Conservation (phyloP, 2,797 vertebrate genomes). For the Myotis vivesi region DNA sequence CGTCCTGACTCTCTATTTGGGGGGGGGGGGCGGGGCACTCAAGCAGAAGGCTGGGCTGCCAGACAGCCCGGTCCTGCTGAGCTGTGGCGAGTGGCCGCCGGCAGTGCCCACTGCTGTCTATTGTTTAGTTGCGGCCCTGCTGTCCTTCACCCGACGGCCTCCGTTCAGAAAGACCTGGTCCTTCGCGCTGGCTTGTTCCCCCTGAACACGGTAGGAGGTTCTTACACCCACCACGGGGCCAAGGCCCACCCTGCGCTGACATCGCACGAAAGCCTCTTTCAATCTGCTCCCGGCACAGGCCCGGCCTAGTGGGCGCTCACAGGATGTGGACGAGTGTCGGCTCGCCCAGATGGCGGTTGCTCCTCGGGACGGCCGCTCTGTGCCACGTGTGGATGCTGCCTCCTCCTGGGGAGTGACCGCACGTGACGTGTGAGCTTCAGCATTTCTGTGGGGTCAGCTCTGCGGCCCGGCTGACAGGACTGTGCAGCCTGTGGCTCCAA, state of each 20-base stretch:
- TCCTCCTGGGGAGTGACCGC: not conserved
- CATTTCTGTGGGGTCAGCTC: not conserved
- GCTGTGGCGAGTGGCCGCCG: accelerated
- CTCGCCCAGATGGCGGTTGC: no score
- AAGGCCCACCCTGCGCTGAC: not conserved
- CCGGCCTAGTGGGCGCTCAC: not conserved
- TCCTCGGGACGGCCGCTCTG: no score
- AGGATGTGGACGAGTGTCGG: not conserved
- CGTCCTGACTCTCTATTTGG: not conserved
- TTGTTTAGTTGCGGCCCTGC: not conserved
- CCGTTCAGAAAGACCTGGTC: not conserved
- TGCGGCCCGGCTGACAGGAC: not conserved
- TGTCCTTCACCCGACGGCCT: not conserved
- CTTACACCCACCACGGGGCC: no score
- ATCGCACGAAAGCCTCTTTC: accelerated
- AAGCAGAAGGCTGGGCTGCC: not conserved
- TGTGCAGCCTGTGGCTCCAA: not conserved
- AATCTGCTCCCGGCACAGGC: not conserved
- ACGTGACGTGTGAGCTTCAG: no score
- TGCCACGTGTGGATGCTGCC: not conserved
- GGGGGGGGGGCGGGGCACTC: no score
- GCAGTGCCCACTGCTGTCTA: accelerated
- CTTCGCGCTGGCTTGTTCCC: no score
- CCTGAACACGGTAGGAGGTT: accelerated
- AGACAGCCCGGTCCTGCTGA: not conserved